Conservation (phyloP, 2,797 vertebrate genomes). For the Schizopygopsis pylzovi region DNA sequence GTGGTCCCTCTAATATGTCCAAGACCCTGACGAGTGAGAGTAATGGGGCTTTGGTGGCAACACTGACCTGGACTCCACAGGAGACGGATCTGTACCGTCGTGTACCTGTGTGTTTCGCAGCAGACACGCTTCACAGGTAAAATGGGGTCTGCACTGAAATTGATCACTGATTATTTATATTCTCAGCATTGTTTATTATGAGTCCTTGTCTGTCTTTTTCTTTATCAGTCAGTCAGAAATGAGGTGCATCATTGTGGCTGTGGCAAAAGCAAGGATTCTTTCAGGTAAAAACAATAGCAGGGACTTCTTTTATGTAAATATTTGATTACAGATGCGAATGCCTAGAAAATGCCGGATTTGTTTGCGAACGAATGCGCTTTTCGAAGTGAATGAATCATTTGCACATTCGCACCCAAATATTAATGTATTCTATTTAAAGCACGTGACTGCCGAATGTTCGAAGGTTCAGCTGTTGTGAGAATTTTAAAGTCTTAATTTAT, state of each 20-base stretch:
- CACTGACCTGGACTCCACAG: constrained; percentile 71
- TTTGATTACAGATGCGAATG: neutral
- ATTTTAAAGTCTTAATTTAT: neutral
- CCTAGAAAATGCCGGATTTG: neutral
- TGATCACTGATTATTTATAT: neutral
- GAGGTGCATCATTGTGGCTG: constrained; percentile 73
- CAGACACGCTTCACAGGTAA: constrained; percentile 72
- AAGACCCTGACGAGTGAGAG: constrained; percentile 55
- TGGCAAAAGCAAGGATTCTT: constrained; percentile 55
- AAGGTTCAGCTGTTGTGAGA: neutral
- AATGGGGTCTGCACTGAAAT: neutral
- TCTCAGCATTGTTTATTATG: neutral
- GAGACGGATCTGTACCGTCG: constrained; percentile 60
- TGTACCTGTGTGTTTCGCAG: constrained; percentile 74
- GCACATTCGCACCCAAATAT: neutral
- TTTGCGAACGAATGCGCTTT: neutral
- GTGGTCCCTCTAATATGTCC: constrained; percentile 71
- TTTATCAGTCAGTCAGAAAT: constrained; percentile 76
- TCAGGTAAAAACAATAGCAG: constrained; percentile 65
- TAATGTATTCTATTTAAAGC: neutral
- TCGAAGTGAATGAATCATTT: neutral
- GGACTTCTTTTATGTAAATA: neutral
- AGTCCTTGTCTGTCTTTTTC: constrained; percentile 20
- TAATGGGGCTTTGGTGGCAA: constrained; percentile 57
- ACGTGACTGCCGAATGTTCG: neutral